phyloP scores from a whole-genome alignment of 2,888 invertebrate species.

The Diogma glabrata region DNA sequence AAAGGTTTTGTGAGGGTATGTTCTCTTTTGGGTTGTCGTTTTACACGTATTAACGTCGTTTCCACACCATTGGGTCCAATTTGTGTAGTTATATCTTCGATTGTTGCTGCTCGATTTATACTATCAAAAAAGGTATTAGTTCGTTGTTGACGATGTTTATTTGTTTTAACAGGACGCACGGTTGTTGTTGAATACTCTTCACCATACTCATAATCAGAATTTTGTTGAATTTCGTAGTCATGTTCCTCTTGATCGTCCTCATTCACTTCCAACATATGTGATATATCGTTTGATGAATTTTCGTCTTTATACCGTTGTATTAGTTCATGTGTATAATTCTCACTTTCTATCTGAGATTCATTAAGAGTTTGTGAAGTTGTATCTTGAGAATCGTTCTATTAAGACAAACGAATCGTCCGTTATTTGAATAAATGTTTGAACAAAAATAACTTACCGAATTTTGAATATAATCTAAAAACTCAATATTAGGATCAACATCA shows the following conservation, averaged over 20 bases:
- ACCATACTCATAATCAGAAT: background rate
- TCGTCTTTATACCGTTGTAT: background rate
- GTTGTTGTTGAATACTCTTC: background rate
- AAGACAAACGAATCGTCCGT: too few relatives aligned
- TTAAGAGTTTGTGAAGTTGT: too few relatives aligned
- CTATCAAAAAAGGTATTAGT: too few relatives aligned
- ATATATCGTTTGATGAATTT: background rate
- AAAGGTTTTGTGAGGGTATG: conserved; percentile 20
- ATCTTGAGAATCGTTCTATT: too few relatives aligned
- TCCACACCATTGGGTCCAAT: background rate
- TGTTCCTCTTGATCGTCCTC: conserved; percentile 3
- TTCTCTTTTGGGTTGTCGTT: conserved; percentile 8
- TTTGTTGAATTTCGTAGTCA: background rate
- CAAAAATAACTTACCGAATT: too few relatives aligned
- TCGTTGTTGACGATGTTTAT: conserved; percentile 1
- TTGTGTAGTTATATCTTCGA: conserved; percentile 9
- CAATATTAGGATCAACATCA: background rate
- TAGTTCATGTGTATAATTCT: too few relatives aligned
- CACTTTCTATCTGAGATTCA: too few relatives aligned
- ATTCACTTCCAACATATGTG: background rate
- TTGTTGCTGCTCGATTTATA: background rate
- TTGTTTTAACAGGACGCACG: background rate
- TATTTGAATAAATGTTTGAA: too few relatives aligned
- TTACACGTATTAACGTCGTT: background rate
- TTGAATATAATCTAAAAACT: background rate